Evolutionary conservation across 2,797 vertebrate species (phyloP).

Genomic region (Alca torda): DNA sequence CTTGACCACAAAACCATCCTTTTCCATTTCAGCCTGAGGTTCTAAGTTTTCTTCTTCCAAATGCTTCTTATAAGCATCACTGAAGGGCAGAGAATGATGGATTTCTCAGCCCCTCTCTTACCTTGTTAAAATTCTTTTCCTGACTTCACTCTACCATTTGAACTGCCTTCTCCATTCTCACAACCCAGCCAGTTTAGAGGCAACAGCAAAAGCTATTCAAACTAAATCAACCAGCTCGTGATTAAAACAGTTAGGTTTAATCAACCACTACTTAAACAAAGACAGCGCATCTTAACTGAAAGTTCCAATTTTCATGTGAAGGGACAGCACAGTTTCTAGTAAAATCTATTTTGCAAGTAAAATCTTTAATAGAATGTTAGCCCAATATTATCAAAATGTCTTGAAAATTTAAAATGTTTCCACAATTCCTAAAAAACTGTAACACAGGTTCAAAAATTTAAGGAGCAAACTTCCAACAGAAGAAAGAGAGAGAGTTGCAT

Average conservation of each 20-base stretch:
- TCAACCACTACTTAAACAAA: background rate
- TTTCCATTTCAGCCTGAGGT: background rate
- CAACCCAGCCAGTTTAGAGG: background rate
- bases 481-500: background rate
- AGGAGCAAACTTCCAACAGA: background rate
- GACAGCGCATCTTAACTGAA: background rate
- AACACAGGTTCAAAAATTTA: background rate
- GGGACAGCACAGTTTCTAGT: background rate
- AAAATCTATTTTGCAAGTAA: background rate
- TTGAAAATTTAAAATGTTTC: background rate
- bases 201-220: background rate
- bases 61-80: background rate
- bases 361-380: background rate
- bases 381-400: background rate
- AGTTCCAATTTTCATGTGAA: background rate
- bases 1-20: background rate
- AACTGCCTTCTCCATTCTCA: background rate
- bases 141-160: background rate
- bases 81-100: background rate
- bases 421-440: background rate
- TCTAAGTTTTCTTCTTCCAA: background rate
- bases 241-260: background rate
- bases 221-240: background rate
- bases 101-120: background rate
- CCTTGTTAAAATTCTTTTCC: background rate